Evolutionary conservation across 37 sponge, comb jelly and placozoan species (phyloP), one percentile per base, ranked within the genome.

Genomic region (Theonella swinhoei): DNA sequence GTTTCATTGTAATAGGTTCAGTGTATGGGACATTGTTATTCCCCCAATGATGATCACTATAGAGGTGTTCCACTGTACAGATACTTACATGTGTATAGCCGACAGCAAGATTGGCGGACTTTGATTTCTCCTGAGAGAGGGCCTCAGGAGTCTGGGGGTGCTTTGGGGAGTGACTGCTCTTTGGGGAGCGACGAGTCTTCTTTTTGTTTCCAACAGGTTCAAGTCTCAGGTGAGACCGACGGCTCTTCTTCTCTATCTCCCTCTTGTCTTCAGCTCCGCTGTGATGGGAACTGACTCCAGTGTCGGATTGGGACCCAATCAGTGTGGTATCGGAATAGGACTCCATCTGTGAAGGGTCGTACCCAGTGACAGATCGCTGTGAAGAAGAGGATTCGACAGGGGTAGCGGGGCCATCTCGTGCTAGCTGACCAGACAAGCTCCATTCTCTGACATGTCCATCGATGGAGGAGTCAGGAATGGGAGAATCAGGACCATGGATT

Each of bases 301-400:
- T 47, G 54, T 47, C 54, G 54, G 54, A 47, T 47, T 81, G 62
- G 23, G 82, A 81, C 33, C 43, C 69, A 14, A 81, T 62, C 2
- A 81, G 61, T 19, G 82, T 70, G 39, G 72, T 81, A 23, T 70
- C 82, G 3, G 82, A 81, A 28, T 42, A 65, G 26, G 70, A 43
- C 24, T 68, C 70, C 26, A 24, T n/a, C 39, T 58, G 58, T 1
- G 24, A 30, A 7, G 14, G 7, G 54, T 47, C 54, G 54, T 47
- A 14, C 7, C 54, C 54, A 17, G 11, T 47, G 7, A 7, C 11
- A 7, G 54, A 14, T 14, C 14, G 7, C 54, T 47, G 54, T 14
- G 14, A 14, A 17, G 54, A 14, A 7, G 14, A 47, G 14, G 54
- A 17, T 47, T 47, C 54, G 54, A 47, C 14, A 17, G 54, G 14